Percentiles rank a stretch among this genome's conserved stretches.
phyloP scores from a whole-genome alignment of 2,888 invertebrate genomes.

The Parnassius smintheus region DNA sequence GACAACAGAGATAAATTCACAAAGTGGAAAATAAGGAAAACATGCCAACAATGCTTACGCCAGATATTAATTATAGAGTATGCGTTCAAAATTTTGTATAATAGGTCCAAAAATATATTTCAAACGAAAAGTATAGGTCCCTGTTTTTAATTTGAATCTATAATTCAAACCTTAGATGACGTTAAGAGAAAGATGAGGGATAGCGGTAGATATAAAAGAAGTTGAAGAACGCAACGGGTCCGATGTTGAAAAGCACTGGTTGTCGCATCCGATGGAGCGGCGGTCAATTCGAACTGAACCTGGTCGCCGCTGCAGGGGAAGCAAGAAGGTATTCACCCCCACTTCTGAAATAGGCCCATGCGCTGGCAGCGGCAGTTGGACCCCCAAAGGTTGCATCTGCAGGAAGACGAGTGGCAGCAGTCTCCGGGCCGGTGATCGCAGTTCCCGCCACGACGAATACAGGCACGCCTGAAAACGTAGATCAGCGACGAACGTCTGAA shows the following conservation, averaged over 20 bases:
- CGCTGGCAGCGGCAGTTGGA: slow-evolving; percentile 94
- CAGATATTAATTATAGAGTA: slow-evolving; percentile 33
- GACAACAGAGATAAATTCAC: slow-evolving; percentile 47
- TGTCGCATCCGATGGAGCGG: slow-evolving; percentile 67
- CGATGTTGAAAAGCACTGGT: slow-evolving; percentile 60
- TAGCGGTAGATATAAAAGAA: slow-evolving; percentile 41
- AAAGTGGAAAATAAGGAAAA: slow-evolving; percentile 34
- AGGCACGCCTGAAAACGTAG: slow-evolving; percentile 92
- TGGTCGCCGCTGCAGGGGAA: slow-evolving; percentile 65
- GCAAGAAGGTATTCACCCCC: slow-evolving; percentile 79
- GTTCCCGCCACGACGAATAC: slow-evolving; percentile 89
- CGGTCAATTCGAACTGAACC: slow-evolving; percentile 66
- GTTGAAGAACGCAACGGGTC: slow-evolving; percentile 61
- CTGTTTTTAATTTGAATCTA: slow-evolving; percentile 69
- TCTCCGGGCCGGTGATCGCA: slow-evolving; percentile 92
- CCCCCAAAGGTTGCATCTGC: slow-evolving; percentile 94
- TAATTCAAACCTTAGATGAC: slow-evolving; percentile 26
- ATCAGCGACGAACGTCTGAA: slow-evolving; percentile 92
- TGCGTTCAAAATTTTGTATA: slow-evolving; percentile 58
- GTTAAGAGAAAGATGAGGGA: slow-evolving; percentile 42
- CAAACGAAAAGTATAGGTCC: slow-evolving; percentile 72
- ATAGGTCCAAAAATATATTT: slow-evolving; percentile 73
- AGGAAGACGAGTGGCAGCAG: slow-evolving; percentile 92
- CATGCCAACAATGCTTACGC: slow-evolving; percentile 24
- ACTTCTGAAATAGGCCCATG: slow-evolving; percentile 93